Percentiles rank a stretch among this genome's conserved stretches.
These are phyloP conservation scores for Lasioglossum zephyrum DNA, from an alignment of 2,888 invertebrate species.

Conservation along the genomic window DNA sequence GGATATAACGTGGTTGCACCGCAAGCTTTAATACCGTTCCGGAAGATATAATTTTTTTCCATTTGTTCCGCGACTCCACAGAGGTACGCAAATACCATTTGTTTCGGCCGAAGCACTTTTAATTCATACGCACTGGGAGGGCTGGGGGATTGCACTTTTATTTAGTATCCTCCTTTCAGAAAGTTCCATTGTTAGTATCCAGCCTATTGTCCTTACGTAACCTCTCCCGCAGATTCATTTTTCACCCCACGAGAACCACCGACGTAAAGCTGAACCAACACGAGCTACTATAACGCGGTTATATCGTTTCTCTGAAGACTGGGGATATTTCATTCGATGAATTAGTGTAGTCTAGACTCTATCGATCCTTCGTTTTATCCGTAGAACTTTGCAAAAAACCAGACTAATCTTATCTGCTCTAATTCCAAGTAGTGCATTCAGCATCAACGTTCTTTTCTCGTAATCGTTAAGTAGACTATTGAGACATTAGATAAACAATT, in stretches of 20 bases:
- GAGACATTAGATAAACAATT: neutral
- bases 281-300: neutral
- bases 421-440: neutral
- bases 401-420: neutral
- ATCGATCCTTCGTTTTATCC: neutral
- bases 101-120: constrained; percentile 20
- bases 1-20: neutral
- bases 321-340: neutral
- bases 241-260: constrained; percentile 20
- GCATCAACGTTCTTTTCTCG: neutral
- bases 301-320: neutral
- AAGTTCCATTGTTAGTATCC: constrained; percentile 29
- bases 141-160: neutral
- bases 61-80: neutral
- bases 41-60: constrained; percentile 11
- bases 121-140: constrained; percentile 10
- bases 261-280: neutral
- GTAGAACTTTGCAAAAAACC: too few species aligned
- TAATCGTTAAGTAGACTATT: neutral
- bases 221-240: constrained; percentile 25
- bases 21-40: neutral
- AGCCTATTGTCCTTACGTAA: constrained; percentile 35
- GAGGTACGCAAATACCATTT: constrained; percentile 9
- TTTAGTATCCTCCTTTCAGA: constrained; percentile 19
- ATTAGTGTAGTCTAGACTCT: neutral